Evolutionary conservation across 1,140 invertebrate genomes (phyloP), one percentile per base, ranked within the genome.

Genomic region (Heliconius eleuchia): DNA sequence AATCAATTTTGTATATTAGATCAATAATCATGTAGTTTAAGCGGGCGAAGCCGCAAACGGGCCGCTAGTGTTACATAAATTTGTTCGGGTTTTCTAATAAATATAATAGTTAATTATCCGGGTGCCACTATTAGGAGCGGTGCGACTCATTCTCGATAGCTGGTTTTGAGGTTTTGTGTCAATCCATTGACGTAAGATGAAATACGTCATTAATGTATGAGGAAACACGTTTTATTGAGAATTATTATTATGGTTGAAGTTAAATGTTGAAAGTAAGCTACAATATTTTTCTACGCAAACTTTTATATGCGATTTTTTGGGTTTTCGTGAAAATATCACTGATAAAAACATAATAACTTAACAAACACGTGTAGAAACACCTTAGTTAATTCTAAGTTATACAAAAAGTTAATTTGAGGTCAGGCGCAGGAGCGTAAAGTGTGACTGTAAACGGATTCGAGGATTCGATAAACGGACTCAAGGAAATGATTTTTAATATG

Each of bases 121-220:
- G 60, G 60, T 66, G 23, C 23, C 27, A 66, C 60, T 30, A 60
- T 16, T 66, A 66, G 42, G 13, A 66, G 60, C 60, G 27, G 60
- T 1, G 23, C 60, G 60, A 66, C 27, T 66, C 60, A 66, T 66
- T 16, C 60, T 30, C 27, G 60, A 66, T 66, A 66, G 60, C 27
- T 66, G 60, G 60, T 66, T 66, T 66, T 66, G 60, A 66, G 60
- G 60, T 66, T 66, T 66, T 66, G 60, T 66, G 60, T 66, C 60
- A 27, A 60, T 23, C n/a, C 60, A 66, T 66, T 66, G 60, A 66
- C 60, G 60, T 16, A 66, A 66, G 60, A 66, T 66, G 60, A 23
- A 11, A 9, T 66, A 66, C 60, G 60, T 66, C 60, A 66, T 30
- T 5, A 30, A 16, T 66, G 27, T 66, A 30, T 66, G 13, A 16